These are phyloP conservation scores for Cydia splendana DNA, from an alignment of 1,140 invertebrate genomes.

Conservation along the genomic window DNA sequence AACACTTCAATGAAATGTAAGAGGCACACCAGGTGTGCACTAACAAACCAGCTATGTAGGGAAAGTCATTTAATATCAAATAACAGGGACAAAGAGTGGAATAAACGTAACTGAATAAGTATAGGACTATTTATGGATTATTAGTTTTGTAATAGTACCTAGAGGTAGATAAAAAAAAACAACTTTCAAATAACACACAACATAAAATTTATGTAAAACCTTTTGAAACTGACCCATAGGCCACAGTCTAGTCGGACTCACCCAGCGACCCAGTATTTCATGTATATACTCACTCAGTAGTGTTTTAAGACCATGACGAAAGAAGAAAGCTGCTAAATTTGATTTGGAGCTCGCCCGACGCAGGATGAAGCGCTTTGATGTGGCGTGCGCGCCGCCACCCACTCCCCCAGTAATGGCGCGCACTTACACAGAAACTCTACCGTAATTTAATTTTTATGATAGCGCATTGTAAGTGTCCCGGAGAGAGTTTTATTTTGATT, in stretches of 20 bases:
- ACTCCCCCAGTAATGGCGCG: conserved; percentile 65
- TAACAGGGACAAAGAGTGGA: too few species aligned
- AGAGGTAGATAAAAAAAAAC: too few species aligned
- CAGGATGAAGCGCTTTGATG: conserved; percentile 70
- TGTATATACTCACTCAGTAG: conserved; percentile 45
- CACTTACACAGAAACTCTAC: conserved; percentile 74
- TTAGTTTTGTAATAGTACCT: too few species aligned
- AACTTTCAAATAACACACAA: too few species aligned
- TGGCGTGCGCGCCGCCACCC: conserved; percentile 55
- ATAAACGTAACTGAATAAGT: too few species aligned
- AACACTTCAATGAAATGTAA: too few species aligned
- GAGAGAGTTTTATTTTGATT: conserved; percentile 69
- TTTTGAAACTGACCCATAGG: too few species aligned
- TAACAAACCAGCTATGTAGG: too few species aligned
- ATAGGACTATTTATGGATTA: too few species aligned
- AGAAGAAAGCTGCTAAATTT: conserved; percentile 77
- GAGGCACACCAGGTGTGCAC: too few species aligned
- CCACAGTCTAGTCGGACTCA: background rate
- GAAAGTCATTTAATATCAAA: too few species aligned
- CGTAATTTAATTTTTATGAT: conserved; percentile 80
- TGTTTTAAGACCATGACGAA: conserved; percentile 63
- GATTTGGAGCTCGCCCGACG: conserved; percentile 68
- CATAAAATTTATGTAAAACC: too few species aligned
- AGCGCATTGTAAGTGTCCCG: conserved; percentile 74
- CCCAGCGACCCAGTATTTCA: background rate